Base-by-base conservation (phyloP, 2,113 vertebrate species). In the Oriolus oriolus region DNA sequence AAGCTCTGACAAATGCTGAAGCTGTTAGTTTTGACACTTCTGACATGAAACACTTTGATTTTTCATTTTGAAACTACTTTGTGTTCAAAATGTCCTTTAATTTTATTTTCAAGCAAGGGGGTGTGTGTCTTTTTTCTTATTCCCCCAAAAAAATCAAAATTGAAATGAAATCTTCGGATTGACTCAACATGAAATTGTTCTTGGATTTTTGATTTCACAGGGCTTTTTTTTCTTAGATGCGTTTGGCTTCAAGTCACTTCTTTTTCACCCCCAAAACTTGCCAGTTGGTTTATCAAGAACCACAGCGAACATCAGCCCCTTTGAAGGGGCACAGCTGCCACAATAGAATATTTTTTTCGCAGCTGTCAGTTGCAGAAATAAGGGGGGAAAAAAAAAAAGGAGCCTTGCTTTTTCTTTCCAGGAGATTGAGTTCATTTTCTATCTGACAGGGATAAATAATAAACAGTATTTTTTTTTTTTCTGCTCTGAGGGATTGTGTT, bases 21-120 rank as follows among this genome's bases (percentile, higher is more conserved):
- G 96, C 96, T 96, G 96, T 97, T 97, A 96, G 96, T 97, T 97
- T 97, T 97, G 96, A 97, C 96, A 97, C 96, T 97, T 97, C 96
- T 97, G 96, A 97, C 94, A 97, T 96, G 95, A 96, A 96, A 97
- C 96, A 92, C 95, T 97, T 97, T 96, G 95, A 97, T 97, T 97
- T 97, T 95, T 97, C 95, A 92, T 92, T 95, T 95, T 95, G 96
- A 97, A 97, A 94, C 96, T 95, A 97, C 96, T 96, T 95, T 97
- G 95, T 95, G 95, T 97, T 96, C 94, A 97, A 96, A 95, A 96
- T 97, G 95, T 96, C 96, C 96, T 96, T 97, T 97, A 96, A 96
- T 96, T 97, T 97, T 96, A 96, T 97, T 97, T 97, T 95, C 95
- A 97, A 93, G 96, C 86, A 91, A 91, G 73, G 73, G 89, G 63